phyloP scores from a whole-genome alignment of 2,888 invertebrate species.

The Hymenopus coronatus region DNA sequence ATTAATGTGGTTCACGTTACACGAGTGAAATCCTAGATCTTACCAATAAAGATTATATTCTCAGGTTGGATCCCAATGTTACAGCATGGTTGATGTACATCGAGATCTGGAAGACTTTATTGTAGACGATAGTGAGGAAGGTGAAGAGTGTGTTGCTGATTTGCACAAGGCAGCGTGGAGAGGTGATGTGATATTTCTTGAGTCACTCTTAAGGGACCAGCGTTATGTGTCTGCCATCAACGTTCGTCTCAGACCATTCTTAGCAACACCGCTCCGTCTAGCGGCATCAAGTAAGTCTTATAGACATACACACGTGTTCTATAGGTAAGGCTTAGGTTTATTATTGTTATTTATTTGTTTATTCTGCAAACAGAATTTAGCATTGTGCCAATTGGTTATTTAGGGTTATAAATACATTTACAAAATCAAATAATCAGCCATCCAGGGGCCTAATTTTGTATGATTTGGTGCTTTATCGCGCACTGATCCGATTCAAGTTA shows the following conservation, averaged over 20 bases:
- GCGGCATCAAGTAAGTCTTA: background rate
- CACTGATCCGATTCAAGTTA: too few relatives aligned
- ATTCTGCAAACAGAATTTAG: too few relatives aligned
- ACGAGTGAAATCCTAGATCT: too few relatives aligned
- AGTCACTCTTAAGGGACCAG: background rate
- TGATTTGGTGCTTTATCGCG: too few relatives aligned
- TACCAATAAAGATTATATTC: too few relatives aligned
- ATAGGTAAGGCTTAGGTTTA: too few relatives aligned
- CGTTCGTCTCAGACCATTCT: background rate
- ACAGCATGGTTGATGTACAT: background rate
- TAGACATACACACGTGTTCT: background rate
- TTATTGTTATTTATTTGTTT: too few relatives aligned
- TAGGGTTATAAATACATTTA: too few relatives aligned
- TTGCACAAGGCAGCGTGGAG: slow-evolving; percentile 2
- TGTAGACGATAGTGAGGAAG: background rate
- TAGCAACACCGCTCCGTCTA: background rate
- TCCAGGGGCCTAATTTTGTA: too few relatives aligned
- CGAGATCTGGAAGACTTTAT: background rate
- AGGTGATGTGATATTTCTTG: background rate
- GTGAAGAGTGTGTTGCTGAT: background rate
- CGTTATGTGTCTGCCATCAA: background rate
- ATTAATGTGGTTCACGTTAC: too few relatives aligned
- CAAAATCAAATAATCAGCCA: too few relatives aligned
- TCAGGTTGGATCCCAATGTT: background rate
- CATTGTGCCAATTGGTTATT: too few relatives aligned